phyloP scores from a whole-genome alignment of 2,888 invertebrate genomes.

The Zygogramma bicolorata region DNA sequence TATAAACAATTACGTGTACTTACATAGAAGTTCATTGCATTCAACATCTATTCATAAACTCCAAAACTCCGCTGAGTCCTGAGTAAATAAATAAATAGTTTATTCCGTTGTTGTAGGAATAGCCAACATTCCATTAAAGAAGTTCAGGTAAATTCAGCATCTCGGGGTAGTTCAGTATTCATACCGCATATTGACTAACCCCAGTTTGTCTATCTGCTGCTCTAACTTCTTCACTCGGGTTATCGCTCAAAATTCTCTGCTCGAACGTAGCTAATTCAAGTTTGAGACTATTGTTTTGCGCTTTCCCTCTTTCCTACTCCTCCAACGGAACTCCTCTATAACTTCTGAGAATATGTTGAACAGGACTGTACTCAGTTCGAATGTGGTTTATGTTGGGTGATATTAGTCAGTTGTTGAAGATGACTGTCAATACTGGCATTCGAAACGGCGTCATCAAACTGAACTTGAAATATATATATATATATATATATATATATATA shows the following conservation, averaged over 20 bases:
- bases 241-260: conserved; percentile 67
- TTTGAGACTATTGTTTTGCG: conserved; percentile 65
- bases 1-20: too few species aligned
- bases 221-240: conserved; percentile 65
- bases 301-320: conserved; percentile 28
- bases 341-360: not conserved
- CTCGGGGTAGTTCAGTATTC: conserved; percentile 54
- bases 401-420: too few species aligned
- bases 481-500: too few species aligned
- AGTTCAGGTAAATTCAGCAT: conserved; percentile 55
- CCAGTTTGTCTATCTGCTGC: conserved; percentile 59
- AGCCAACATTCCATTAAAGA: conserved; percentile 55
- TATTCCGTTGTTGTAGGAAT: conserved; percentile 39
- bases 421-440: too few species aligned
- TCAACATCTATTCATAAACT: not conserved
- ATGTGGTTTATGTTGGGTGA: too few species aligned
- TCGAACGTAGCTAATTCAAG: conserved; percentile 68
- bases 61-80: conserved; percentile 4
- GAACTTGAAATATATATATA: too few species aligned
- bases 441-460: too few species aligned
- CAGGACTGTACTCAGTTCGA: conserved; percentile 26
- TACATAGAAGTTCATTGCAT: not conserved
- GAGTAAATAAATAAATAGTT: conserved; percentile 37
- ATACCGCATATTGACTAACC: conserved; percentile 54
- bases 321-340: not conserved